These are phyloP conservation scores for Notospermus geniculatus DNA, from an alignment of 1,140 invertebrate species.

Conservation along the genomic window DNA sequence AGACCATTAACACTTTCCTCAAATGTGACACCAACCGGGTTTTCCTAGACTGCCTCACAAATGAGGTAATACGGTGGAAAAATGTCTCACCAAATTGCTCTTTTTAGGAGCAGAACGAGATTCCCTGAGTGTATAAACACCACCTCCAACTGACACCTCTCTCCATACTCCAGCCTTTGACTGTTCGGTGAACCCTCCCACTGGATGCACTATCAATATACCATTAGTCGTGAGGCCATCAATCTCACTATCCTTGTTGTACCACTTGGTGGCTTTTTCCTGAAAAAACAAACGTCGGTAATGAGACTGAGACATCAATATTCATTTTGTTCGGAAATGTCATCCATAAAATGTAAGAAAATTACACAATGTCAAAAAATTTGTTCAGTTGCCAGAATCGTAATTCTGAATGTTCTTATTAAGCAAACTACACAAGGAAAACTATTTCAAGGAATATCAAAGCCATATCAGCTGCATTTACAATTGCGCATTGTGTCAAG, in stretches of 20 bases:
- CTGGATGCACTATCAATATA: conserved; percentile 79
- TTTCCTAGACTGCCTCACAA: too few species aligned
- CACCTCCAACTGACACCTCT: conserved; percentile 95
- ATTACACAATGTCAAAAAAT: not conserved
- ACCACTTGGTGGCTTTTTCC: conserved; percentile 99
- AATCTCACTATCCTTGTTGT: conserved; percentile 87
- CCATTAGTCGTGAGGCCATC: conserved; percentile 99
- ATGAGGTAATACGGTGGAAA: too few species aligned
- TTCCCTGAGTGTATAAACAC: conserved; percentile 89
- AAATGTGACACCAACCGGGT: too few species aligned
- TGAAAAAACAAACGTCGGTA: conserved; percentile 51
- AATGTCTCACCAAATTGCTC: conserved; percentile 62
- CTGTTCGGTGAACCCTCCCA: conserved; percentile 43
- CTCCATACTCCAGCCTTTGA: conserved; percentile 73
- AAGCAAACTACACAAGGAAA: too few species aligned
- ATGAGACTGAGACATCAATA: too few species aligned
- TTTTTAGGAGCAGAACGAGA: conserved; percentile 92
- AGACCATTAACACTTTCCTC: too few species aligned
- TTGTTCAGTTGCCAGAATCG: not conserved
- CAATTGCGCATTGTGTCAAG: too few species aligned
- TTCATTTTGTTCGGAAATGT: too few species aligned
- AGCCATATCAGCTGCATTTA: too few species aligned
- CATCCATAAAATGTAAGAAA: not conserved
- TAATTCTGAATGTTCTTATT: too few species aligned
- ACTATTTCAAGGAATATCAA: too few species aligned